Conservation (phyloP, 2,797 vertebrate species). For the Esox masquinongy region DNA sequence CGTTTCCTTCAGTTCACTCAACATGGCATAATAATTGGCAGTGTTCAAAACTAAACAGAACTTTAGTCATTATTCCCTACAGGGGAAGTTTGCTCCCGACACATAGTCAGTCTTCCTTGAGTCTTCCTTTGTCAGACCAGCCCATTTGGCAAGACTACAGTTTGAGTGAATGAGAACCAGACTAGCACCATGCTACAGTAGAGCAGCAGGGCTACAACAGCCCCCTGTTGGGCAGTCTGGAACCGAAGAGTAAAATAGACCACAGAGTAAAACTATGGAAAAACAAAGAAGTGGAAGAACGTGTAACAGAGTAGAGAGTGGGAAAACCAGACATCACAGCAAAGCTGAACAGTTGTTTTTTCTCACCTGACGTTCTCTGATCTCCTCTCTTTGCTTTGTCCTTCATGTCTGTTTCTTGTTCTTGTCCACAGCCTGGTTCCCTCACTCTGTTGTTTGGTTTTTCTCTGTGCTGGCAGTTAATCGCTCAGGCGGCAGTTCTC, state of each 20-base stretch:
- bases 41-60: not conserved
- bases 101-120: not conserved
- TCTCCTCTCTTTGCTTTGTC: conserved; percentile 72
- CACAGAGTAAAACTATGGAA: conserved; percentile 24
- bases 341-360: conserved; percentile 29
- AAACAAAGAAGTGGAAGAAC: conserved; percentile 37
- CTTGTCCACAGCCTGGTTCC: conserved; percentile 9
- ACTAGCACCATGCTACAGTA: conserved; percentile 1
- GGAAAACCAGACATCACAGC: conserved; percentile 13
- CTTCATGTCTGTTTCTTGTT: conserved; percentile 68
- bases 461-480: conserved; percentile 32
- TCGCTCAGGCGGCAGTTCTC: conserved; percentile 22
- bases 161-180: conserved; percentile 3
- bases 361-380: conserved; percentile 72
- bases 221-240: conserved; percentile 45
- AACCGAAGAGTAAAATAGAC: conserved; percentile 18
- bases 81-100: not conserved
- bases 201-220: conserved; percentile 56
- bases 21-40: not conserved
- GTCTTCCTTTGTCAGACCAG: not conserved
- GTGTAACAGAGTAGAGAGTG: conserved; percentile 11
- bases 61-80: not conserved
- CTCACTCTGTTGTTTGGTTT: conserved; percentile 23
- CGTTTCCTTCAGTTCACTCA: not conserved
- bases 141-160: not conserved